phyloP scores from a whole-genome alignment of 2,113 vertebrate genomes.

The Heteronetta atricapilla region DNA sequence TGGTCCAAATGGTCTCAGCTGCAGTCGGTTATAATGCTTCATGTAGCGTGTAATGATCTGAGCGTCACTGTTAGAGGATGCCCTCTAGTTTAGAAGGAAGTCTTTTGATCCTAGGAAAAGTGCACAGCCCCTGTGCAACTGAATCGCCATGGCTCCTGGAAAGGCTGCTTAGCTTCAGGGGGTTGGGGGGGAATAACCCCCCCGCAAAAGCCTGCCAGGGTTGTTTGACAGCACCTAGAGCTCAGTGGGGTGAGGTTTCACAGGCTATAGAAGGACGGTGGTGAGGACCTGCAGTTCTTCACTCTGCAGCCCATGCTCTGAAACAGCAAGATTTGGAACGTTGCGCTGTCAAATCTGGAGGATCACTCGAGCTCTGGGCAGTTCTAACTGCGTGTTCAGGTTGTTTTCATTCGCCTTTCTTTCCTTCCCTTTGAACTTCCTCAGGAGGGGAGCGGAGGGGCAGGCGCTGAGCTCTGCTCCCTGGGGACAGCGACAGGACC shows the following conservation, averaged over 20 bases:
- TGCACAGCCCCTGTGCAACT: accelerated
- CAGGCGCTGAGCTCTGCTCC: no score
- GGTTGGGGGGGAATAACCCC: neutral
- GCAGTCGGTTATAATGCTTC: neutral
- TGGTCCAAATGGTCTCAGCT: neutral
- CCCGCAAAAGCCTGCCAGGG: neutral
- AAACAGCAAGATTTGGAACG: neutral
- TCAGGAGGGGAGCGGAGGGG: neutral
- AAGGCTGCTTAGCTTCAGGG: neutral
- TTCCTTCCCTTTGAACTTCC: neutral
- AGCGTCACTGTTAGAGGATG: neutral
- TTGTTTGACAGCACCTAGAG: neutral
- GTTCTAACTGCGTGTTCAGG: neutral
- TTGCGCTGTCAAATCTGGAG: neutral
- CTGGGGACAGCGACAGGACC: no score
- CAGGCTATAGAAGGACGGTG: accelerated
- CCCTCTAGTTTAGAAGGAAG: neutral
- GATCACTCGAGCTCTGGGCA: neutral
- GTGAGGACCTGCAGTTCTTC: neutral
- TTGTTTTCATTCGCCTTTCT: neutral
- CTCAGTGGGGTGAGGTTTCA: neutral
- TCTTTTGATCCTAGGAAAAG: neutral
- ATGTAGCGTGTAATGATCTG: neutral
- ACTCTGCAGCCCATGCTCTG: neutral
- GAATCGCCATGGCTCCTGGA: neutral